A percentile compares a stretch with the other conserved stretches of the same genome.
phyloP scores from a whole-genome alignment of 1,140 invertebrate genomes.

The Saccostrea echinata region DNA sequence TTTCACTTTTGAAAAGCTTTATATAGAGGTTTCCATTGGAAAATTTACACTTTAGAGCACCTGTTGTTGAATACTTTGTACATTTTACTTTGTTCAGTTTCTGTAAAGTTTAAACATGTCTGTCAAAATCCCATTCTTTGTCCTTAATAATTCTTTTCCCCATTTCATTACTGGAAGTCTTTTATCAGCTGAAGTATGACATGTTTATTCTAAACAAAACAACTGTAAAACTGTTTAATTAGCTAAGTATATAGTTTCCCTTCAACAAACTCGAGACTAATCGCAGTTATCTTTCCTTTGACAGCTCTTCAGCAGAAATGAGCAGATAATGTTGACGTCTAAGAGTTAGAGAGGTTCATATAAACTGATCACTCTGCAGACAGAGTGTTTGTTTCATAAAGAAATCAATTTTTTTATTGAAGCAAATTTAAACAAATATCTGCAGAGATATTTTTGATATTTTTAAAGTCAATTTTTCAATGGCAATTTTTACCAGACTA shows the following conservation, averaged over 20 bases:
- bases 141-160: neutral
- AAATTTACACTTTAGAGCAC: neutral
- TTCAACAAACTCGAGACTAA: conserved; percentile 63
- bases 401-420: neutral
- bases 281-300: conserved; percentile 73
- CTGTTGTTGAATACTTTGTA: neutral
- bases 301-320: conserved; percentile 40
- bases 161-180: too few relatives aligned
- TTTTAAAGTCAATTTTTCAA: neutral
- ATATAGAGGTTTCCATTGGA: too few relatives aligned
- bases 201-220: conserved; percentile 19
- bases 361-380: conserved; percentile 20
- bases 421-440: neutral
- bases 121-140: neutral
- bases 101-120: neutral
- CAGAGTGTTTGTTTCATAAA: neutral
- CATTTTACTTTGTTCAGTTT: neutral
- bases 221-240: neutral
- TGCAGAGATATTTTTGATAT: neutral
- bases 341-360: neutral
- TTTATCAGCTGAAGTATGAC: neutral
- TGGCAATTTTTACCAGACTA: neutral
- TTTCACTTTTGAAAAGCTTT: too few relatives aligned
- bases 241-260: neutral
- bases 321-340: conserved; percentile 35